Conservation (phyloP, 2,113 vertebrate species). For the Tenrec ecaudatus region DNA sequence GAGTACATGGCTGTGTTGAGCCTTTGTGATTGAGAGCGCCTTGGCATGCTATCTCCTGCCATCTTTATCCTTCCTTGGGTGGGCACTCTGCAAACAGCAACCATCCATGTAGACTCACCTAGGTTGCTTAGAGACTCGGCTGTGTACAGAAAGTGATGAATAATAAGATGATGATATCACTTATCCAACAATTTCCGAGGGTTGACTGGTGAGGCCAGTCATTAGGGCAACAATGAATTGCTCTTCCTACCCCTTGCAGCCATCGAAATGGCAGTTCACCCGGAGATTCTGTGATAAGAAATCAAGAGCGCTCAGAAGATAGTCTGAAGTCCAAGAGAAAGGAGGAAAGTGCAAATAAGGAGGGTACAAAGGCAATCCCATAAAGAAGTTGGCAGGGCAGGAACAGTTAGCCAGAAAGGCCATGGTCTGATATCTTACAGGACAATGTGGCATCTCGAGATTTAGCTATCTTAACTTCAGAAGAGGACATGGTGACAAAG, state of each 20-base stretch:
- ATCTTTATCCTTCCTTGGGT: background rate
- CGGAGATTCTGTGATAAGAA: background rate
- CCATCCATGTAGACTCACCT: background rate
- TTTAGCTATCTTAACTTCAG: constrained; percentile 37
- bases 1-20: background rate
- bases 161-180: background rate
- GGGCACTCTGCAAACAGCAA: background rate
- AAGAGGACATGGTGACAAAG: background rate
- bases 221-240: no score
- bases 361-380: constrained; percentile 17
- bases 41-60: background rate
- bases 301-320: background rate
- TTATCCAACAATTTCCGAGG: background rate
- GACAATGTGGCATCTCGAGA: constrained; percentile 32
- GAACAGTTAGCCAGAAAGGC: background rate
- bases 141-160: background rate
- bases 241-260: background rate
- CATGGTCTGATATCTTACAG: constrained; percentile 4
- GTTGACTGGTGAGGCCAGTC: background rate
- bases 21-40: background rate
- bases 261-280: background rate
- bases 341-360: background rate
- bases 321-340: constrained; percentile 23
- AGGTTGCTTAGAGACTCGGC: background rate
- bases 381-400: background rate